A percentile compares a stretch with the other conserved stretches of the same genome.
Evolutionary conservation across 2,797 vertebrate species (phyloP).

Genomic region (Gallirallus australis): DNA sequence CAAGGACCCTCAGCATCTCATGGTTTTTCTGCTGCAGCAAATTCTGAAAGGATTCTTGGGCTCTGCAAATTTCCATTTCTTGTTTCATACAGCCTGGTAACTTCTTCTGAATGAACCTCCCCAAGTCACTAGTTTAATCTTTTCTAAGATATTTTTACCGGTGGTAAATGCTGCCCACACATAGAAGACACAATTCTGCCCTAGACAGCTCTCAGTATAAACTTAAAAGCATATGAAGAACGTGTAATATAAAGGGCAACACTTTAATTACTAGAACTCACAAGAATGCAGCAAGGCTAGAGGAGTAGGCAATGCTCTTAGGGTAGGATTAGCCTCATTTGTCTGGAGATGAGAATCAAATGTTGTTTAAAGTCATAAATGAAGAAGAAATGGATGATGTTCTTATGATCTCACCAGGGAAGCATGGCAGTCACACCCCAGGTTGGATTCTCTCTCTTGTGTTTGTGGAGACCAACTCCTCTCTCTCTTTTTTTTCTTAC

Average conservation of each 20-base stretch:
- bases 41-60: not conserved
- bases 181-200: constrained; percentile 13
- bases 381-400: constrained; percentile 38
- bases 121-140: not conserved
- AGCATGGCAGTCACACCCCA: not conserved
- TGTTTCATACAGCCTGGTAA: not conserved
- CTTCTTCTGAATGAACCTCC: constrained; percentile 21
- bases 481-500: not conserved
- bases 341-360: constrained; percentile 48
- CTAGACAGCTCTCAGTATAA: not conserved
- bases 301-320: not conserved
- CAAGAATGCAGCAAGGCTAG: constrained; percentile 50
- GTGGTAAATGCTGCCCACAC: constrained; percentile 24
- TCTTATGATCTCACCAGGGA: constrained; percentile 53
- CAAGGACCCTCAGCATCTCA: not conserved
- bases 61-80: not conserved
- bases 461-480: not conserved
- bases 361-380: constrained; percentile 39
- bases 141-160: constrained; percentile 20
- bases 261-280: constrained; percentile 31
- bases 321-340: constrained; percentile 35
- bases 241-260: not conserved
- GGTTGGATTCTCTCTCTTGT: not conserved
- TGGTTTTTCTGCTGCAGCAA: not conserved
- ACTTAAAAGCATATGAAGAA: not conserved